A percentile compares a stretch with the other conserved stretches of the same genome.
phyloP scores from a whole-genome alignment of 1,140 invertebrate genomes.

The Octopus bimaculoides region DNA sequence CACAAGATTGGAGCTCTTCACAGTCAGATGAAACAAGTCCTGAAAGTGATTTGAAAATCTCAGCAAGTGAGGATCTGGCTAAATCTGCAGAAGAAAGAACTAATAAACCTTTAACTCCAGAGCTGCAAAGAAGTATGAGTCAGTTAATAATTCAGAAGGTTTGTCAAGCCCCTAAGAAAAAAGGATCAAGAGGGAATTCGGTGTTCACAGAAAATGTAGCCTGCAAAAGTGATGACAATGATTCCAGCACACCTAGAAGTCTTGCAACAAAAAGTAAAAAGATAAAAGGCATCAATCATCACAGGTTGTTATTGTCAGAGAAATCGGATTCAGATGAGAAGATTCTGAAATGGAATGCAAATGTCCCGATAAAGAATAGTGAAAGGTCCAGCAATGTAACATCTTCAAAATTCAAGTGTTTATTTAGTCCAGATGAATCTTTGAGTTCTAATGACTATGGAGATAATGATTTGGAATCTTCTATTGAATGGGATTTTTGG shows the following conservation, averaged over 20 bases:
- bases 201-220: background rate
- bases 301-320: too few relatives aligned
- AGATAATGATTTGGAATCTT: constrained; percentile 12
- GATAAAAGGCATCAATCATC: too few relatives aligned
- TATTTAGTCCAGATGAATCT: background rate
- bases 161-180: constrained; percentile 27
- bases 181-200: constrained; percentile 7
- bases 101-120: constrained; percentile 23
- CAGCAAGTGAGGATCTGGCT: background rate
- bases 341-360: too few relatives aligned
- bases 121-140: constrained; percentile 24
- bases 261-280: too few relatives aligned
- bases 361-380: too few relatives aligned
- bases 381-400: background rate
- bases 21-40: background rate
- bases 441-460: constrained; percentile 12
- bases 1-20: background rate
- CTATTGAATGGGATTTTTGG: background rate
- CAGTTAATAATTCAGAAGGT: constrained; percentile 20
- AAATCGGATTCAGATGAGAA: too few relatives aligned
- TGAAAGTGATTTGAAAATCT: background rate
- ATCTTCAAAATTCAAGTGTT: constrained; percentile 3
- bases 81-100: background rate
- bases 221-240: background rate
- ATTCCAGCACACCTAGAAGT: too few relatives aligned